These are phyloP conservation scores for Ranitomeya variabilis DNA, from an alignment of 2,113 vertebrate species.

Conservation along the genomic window DNA sequence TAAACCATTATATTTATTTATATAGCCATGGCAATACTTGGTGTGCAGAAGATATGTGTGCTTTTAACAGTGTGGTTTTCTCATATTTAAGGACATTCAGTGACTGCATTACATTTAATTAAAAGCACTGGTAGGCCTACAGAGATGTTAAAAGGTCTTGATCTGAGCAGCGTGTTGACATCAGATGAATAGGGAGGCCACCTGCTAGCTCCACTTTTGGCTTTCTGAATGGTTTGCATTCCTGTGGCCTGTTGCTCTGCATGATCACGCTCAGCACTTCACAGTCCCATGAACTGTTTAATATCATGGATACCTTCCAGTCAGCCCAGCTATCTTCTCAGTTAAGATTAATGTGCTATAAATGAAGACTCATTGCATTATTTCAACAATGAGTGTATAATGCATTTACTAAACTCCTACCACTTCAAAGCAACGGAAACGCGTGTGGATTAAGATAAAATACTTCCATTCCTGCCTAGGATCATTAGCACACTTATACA, in stretches of 20 bases:
- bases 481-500: conserved; percentile 62
- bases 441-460: conserved; percentile 68
- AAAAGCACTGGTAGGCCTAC: conserved; percentile 81
- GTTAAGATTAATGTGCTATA: conserved; percentile 69
- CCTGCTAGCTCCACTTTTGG: conserved; percentile 91
- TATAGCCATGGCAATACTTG: conserved; percentile 76
- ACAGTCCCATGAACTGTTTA: conserved; percentile 87
- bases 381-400: conserved; percentile 65
- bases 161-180: conserved; percentile 83
- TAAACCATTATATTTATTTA: conserved; percentile 80
- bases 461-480: conserved; percentile 77
- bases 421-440: conserved; percentile 69
- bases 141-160: conserved; percentile 83
- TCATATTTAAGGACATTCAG: conserved; percentile 74
- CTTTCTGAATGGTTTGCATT: conserved; percentile 89
- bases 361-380: conserved; percentile 62
- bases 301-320: conserved; percentile 83
- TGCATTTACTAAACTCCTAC: conserved; percentile 69
- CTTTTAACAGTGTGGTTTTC: conserved; percentile 69
- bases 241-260: conserved; percentile 90
- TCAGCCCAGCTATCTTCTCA: conserved; percentile 74
- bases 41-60: conserved; percentile 75
- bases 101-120: conserved; percentile 85
- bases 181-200: conserved; percentile 87
- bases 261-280: conserved; percentile 87